These are phyloP conservation scores for Apistogramma diplotaenia DNA, from an alignment of 2,113 vertebrate species.

Conservation along the genomic window DNA sequence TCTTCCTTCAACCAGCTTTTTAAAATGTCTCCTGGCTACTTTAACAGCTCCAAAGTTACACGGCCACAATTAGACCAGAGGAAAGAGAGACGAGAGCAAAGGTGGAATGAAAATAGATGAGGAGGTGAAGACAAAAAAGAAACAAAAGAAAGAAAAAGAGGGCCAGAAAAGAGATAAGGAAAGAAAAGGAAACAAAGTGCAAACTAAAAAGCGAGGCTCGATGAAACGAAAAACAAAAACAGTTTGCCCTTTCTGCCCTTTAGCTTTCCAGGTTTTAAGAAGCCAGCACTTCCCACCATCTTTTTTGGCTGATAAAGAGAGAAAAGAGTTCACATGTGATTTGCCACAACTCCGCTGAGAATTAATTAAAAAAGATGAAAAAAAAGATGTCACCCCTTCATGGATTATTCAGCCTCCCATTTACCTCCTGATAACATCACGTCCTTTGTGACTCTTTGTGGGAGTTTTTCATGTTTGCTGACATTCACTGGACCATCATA, in stretches of 20 bases:
- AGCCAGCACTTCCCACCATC: constrained; percentile 13
- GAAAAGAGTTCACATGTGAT: constrained; percentile 41
- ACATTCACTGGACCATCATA: neutral
- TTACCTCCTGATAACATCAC: constrained; percentile 6
- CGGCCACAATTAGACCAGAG: constrained; percentile 79
- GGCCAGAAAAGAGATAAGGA: neutral
- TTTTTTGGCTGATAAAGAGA: neutral
- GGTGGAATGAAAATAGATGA: neutral
- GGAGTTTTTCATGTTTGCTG: constrained; percentile 15
- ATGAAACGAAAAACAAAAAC: neutral
- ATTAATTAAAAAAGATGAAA: constrained; percentile 60
- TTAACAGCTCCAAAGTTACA: constrained; percentile 81
- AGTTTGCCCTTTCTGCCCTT: constrained; percentile 22
- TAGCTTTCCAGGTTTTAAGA: constrained; percentile 36
- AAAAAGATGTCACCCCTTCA: constrained; percentile 42
- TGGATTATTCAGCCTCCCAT: constrained; percentile 36
- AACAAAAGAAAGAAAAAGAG: rapidly evolving
- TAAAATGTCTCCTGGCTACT: constrained; percentile 78
- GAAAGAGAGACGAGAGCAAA: neutral
- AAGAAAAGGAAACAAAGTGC: neutral
- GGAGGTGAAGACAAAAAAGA: neutral
- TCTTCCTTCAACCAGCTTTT: constrained; percentile 85
- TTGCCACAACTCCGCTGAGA: constrained; percentile 49
- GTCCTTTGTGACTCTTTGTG: neutral
- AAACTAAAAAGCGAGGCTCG: neutral